phyloP scores from a whole-genome alignment of 2,113 vertebrate species.

The Parus major region DNA sequence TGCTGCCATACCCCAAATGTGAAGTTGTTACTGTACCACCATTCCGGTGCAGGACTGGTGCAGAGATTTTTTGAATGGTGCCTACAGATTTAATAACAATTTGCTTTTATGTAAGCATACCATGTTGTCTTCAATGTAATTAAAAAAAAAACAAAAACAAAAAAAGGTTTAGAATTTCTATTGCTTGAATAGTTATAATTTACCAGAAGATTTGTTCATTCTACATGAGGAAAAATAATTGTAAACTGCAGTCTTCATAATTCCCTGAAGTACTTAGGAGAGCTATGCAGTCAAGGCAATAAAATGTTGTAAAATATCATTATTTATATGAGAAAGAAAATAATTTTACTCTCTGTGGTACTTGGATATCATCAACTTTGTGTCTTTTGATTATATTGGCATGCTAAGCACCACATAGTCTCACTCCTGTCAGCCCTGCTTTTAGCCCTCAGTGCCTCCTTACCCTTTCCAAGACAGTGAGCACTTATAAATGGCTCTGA shows the following conservation, averaged over 20 bases:
- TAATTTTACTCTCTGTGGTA: not conserved
- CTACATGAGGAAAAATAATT: conserved; percentile 25
- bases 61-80: not conserved
- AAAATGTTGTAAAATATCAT: conserved; percentile 2
- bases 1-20: not conserved
- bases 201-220: conserved; percentile 31
- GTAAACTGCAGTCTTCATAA: conserved; percentile 41
- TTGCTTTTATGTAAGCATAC: conserved; percentile 17
- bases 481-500: not conserved
- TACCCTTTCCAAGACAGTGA: not conserved
- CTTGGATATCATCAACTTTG: not conserved
- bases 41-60: not conserved
- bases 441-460: not conserved
- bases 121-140: conserved; percentile 14
- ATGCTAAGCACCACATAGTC: not conserved
- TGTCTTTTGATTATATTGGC: not conserved
- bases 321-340: not conserved
- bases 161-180: not conserved
- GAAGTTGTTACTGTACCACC: not conserved
- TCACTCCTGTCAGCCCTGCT: not conserved
- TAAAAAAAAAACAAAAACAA: not conserved
- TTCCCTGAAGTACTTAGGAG: conserved; percentile 41
- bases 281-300: conserved; percentile 30
- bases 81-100: not conserved
- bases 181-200: conserved; percentile 23